Conservation (phyloP, 2,888 invertebrate species). For the Agapostemon virescens region DNA sequence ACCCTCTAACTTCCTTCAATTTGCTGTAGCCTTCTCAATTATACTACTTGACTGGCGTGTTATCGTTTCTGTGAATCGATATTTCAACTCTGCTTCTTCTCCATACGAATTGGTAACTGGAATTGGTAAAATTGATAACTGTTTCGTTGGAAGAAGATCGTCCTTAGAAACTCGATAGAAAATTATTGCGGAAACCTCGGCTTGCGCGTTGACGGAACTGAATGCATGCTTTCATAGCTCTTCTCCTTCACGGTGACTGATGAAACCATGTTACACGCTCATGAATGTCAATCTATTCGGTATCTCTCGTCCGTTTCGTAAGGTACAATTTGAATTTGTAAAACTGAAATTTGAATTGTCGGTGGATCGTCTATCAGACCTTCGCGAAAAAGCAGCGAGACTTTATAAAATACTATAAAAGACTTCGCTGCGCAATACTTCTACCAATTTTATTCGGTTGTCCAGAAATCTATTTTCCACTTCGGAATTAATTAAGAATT, state of each 20-base stretch:
- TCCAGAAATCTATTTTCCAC: too few relatives aligned
- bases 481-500: too few relatives aligned
- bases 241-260: not conserved
- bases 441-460: too few relatives aligned
- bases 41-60: not conserved
- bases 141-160: too few relatives aligned
- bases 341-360: not conserved
- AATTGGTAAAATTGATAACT: too few relatives aligned
- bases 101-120: not conserved
- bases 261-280: not conserved
- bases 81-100: not conserved
- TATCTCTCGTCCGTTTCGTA: not conserved
- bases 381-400: too few relatives aligned
- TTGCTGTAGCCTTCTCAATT: too few relatives aligned
- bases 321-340: not conserved
- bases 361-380: too few relatives aligned
- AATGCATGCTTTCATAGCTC: not conserved
- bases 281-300: not conserved
- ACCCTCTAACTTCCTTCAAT: not conserved
- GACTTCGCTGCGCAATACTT: too few relatives aligned
- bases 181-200: not conserved
- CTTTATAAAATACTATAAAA: too few relatives aligned
- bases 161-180: not conserved
- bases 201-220: conserved; percentile 3
- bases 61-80: not conserved